Conservation (phyloP, 2,797 vertebrate genomes). For the Moxostoma hubbsi region DNA sequence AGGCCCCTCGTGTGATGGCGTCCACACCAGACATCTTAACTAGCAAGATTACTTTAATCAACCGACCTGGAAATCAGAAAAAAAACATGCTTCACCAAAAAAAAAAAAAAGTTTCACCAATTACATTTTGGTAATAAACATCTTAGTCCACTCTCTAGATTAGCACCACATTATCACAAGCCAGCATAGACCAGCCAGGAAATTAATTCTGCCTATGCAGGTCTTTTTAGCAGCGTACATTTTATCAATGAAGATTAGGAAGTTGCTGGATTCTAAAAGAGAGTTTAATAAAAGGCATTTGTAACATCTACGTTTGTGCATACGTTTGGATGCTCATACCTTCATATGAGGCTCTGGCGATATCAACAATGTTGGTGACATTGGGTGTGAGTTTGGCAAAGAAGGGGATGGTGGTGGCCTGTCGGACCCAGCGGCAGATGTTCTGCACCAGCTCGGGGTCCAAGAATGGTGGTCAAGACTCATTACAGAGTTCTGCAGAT, state of each 20-base stretch:
- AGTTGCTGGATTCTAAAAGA: neutral
- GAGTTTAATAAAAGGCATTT: neutral
- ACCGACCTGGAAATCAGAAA: neutral
- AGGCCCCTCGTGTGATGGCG: no score
- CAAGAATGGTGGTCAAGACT: conserved; percentile 65
- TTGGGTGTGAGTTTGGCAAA: conserved; percentile 96
- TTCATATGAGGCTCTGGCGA: conserved; percentile 86
- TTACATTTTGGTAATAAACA: neutral
- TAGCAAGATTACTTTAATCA: neutral
- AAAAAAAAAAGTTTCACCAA: no score
- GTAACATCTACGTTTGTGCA: neutral
- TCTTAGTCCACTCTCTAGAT: no score
- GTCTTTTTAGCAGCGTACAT: neutral
- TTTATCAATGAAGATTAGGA: neutral
- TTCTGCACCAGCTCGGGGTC: conserved; percentile 93
- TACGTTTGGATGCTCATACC: conserved; percentile 71
- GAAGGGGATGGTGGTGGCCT: conserved; percentile 88
- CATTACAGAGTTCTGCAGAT: conserved; percentile 3
- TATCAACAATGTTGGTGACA: conserved; percentile 88
- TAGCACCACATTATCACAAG: no score
- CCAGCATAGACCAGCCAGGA: neutral
- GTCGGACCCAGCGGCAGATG: conserved; percentile 95
- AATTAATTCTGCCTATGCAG: neutral
- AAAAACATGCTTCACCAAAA: neutral
- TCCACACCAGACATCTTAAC: neutral